These are phyloP conservation scores for Epistrophe eligans DNA, from an alignment of 2,888 invertebrate genomes.

Conservation along the genomic window DNA sequence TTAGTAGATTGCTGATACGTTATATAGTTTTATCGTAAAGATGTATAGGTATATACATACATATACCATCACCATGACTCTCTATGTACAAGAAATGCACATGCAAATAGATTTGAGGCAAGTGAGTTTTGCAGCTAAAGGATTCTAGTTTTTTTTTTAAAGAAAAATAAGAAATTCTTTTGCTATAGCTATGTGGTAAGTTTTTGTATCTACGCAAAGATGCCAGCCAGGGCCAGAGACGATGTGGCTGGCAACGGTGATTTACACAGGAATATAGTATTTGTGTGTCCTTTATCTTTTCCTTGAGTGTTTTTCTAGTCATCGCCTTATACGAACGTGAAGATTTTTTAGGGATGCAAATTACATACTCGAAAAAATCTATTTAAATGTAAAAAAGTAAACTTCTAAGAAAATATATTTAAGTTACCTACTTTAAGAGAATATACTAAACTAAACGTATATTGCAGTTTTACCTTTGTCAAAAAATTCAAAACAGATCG, in stretches of 20 bases:
- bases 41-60: not conserved
- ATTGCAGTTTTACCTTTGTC: not conserved
- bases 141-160: not conserved
- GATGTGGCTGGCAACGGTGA: conserved; percentile 23
- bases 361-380: conserved; percentile 15
- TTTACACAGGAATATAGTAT: conserved; percentile 31
- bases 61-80: conserved; percentile 5
- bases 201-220: conserved; percentile 13
- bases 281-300: conserved; percentile 17
- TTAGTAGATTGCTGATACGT: conserved; percentile 43
- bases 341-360: conserved; percentile 24
- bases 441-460: not conserved
- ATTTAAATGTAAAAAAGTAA: not conserved
- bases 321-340: conserved; percentile 24
- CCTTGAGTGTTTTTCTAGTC: conserved; percentile 27
- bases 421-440: not conserved
- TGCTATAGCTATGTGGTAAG: not conserved
- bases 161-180: conserved; percentile 26
- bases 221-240: conserved; percentile 17
- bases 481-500: not conserved
- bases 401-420: not conserved
- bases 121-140: conserved; percentile 10
- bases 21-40: not conserved
- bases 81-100: conserved; percentile 32
- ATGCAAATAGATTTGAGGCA: conserved; percentile 31